Evolutionary conservation across 2,888 invertebrate genomes (phyloP).

Genomic region (Diadegma fenestrale): DNA sequence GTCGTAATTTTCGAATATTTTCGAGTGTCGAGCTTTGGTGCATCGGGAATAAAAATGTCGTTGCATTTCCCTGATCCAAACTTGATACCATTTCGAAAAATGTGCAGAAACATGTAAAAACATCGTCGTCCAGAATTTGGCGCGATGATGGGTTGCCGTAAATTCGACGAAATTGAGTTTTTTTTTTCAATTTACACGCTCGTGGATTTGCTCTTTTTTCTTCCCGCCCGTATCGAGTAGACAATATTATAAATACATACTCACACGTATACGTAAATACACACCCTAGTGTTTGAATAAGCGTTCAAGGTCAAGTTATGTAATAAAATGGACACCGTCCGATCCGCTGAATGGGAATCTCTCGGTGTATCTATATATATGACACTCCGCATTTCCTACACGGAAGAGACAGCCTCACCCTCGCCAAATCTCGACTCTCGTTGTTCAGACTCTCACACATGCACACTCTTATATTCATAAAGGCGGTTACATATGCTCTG

Average conservation of each 20-base stretch:
- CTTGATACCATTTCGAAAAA: too few species aligned
- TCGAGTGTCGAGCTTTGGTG: too few species aligned
- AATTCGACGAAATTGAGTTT: not conserved
- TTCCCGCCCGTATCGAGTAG: not conserved
- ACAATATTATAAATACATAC: constrained; percentile 10
- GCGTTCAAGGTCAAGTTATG: constrained; percentile 64
- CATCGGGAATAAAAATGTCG: too few species aligned
- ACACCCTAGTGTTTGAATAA: constrained; percentile 50
- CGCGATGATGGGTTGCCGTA: not conserved
- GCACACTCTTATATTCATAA: too few species aligned
- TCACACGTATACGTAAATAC: not conserved
- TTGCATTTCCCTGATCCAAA: too few species aligned
- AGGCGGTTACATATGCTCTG: not conserved
- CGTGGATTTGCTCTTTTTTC: not conserved
- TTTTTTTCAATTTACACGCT: not conserved
- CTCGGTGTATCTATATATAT: constrained; percentile 5
- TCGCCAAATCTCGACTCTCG: constrained; percentile 41
- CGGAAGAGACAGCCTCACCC: constrained; percentile 43
- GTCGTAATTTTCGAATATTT: too few species aligned
- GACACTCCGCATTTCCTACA: constrained; percentile 14
- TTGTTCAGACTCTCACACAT: constrained; percentile 4
- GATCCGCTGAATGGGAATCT: constrained; percentile 45
- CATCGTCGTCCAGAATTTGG: not conserved
- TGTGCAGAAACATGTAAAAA: not conserved
- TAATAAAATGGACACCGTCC: constrained; percentile 47